Evolutionary conservation across 2,113 vertebrate species (phyloP).

Genomic region (Alethe castanea): DNA sequence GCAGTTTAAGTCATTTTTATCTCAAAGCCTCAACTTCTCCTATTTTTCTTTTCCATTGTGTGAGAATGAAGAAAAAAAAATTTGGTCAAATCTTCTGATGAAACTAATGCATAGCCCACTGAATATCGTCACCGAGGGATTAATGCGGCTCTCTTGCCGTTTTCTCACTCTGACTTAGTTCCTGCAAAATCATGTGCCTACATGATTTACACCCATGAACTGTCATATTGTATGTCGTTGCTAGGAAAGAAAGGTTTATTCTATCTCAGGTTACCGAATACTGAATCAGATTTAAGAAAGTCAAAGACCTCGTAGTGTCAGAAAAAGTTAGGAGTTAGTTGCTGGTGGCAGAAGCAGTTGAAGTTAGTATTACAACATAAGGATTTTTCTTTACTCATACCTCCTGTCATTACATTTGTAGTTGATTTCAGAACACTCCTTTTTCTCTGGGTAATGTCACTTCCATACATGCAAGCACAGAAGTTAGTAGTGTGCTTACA

Average conservation of each 20-base stretch:
- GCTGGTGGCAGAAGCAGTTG: not conserved
- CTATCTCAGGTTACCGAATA: not conserved
- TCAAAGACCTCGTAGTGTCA: not conserved
- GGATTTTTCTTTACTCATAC: not conserved
- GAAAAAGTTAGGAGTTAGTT: not conserved
- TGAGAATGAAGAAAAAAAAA: not conserved
- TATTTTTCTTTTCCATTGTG: not conserved
- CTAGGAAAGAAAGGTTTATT: not conserved
- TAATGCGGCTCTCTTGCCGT: not conserved
- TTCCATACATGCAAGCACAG: not conserved
- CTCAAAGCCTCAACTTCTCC: not conserved
- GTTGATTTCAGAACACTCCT: not conserved
- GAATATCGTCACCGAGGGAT: not conserved
- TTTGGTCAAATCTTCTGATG: not conserved
- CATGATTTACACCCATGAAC: not conserved
- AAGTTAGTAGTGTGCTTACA: not conserved
- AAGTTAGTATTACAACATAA: not conserved
- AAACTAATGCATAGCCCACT: not conserved
- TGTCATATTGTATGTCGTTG: accelerated
- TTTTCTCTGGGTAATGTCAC: not conserved
- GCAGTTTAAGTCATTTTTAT: not conserved
- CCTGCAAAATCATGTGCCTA: slow-evolving; percentile 15
- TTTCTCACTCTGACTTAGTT: not conserved
- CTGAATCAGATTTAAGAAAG: not conserved
- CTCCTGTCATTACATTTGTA: not conserved